phyloP scores from a whole-genome alignment of 2,888 invertebrate species.

The Elysia crispata region DNA sequence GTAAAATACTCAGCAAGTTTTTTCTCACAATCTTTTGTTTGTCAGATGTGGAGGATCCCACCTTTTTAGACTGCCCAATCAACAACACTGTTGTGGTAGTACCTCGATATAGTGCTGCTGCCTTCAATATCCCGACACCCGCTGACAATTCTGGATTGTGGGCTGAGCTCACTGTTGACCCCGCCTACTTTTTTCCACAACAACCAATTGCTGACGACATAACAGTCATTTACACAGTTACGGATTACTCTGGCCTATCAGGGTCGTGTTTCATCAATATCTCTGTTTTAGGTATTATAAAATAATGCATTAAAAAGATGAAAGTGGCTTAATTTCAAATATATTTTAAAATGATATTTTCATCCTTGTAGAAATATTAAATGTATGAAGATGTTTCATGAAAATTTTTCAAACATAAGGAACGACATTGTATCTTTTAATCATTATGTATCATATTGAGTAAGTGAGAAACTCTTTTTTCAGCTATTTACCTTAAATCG shows the following conservation, averaged over 20 bases:
- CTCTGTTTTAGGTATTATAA: conserved; percentile 39
- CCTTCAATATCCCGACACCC: conserved; percentile 39
- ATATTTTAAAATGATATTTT: too few relatives aligned
- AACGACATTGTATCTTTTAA: too few relatives aligned
- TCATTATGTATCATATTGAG: too few relatives aligned
- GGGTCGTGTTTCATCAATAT: conserved; percentile 98
- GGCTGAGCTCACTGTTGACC: conserved; percentile 44
- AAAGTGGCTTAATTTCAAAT: too few relatives aligned
- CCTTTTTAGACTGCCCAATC: conserved; percentile 48
- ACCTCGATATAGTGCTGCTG: conserved; percentile 30
- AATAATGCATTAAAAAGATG: too few relatives aligned
- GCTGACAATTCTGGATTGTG: conserved; percentile 53
- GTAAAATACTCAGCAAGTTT: background rate
- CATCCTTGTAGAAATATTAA: too few relatives aligned
- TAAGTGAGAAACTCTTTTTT: too few relatives aligned
- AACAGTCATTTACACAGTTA: conserved; percentile 94
- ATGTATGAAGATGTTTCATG: too few relatives aligned
- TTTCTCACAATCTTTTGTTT: conserved; percentile 1
- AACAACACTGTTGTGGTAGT: conserved; percentile 24
- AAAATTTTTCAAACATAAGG: too few relatives aligned
- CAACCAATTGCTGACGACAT: conserved; percentile 44
- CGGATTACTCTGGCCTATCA: conserved; percentile 97
- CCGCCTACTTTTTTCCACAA: conserved; percentile 48
- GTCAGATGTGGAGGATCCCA: conserved; percentile 53
- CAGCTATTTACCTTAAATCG: too few relatives aligned